These are phyloP conservation scores for Hylia prasina DNA, from an alignment of 2,113 vertebrate species.

Conservation along the genomic window DNA sequence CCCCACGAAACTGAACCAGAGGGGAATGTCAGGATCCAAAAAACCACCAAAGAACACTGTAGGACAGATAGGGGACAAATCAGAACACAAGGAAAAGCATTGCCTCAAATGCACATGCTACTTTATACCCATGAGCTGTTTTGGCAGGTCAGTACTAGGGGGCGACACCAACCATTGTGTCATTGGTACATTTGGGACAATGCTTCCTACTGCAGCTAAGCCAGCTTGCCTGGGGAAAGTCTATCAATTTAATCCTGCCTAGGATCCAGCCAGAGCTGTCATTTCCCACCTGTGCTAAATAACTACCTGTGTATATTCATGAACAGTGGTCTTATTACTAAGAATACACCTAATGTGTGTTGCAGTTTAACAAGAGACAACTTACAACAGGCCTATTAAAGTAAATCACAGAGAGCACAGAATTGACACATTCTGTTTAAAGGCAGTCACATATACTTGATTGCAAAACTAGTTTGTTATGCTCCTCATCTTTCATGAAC, in stretches of 20 bases:
- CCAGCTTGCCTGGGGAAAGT: not conserved
- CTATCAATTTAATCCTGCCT: not conserved
- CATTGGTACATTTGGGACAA: not conserved
- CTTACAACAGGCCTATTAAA: constrained; percentile 31
- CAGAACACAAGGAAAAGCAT: not conserved
- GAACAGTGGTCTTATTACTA: constrained; percentile 35
- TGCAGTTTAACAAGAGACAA: constrained; percentile 28
- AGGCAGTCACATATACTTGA: not conserved
- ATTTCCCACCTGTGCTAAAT: not conserved
- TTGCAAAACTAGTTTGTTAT: constrained; percentile 16
- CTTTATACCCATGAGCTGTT: not conserved
- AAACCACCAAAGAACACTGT: not conserved
- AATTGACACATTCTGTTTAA: constrained; percentile 21
- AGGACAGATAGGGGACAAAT: not conserved
- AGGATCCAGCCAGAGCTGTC: not conserved
- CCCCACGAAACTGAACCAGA: not conserved
- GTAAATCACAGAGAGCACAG: constrained; percentile 4
- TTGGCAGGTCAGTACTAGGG: not conserved
- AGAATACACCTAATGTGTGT: constrained; percentile 11
- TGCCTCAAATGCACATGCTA: not conserved
- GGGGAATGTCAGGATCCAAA: not conserved
- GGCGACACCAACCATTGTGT: not conserved
- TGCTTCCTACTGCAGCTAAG: not conserved
- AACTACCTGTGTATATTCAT: constrained; percentile 25
- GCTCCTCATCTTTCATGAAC: not conserved